Evolutionary conservation across 2,797 vertebrate species (phyloP), one percentile per base, ranked within the genome.

Genomic region (Lagodon rhomboides): DNA sequence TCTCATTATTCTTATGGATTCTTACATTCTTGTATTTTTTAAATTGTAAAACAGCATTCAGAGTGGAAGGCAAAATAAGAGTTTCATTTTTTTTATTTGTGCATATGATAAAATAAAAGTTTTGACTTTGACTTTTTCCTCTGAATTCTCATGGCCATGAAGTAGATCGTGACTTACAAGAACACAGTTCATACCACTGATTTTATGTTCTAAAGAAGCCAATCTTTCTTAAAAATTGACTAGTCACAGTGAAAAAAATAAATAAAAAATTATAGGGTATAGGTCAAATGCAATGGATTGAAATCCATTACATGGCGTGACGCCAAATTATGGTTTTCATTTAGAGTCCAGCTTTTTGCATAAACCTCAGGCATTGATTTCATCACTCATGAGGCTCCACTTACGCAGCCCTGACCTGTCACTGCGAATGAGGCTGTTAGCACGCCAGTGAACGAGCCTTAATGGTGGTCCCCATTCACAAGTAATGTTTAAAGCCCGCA

Each of bases 381-480:
- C 83, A 87, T 90, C 82, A 65, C 68, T 87, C 61, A 78, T 87
- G 74, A 65, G 74, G 41, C 79, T 79, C 80, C 80, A 85, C 71
- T 86, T 80, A 62, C 34, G 41, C 73, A 73, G 54, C 27, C 25
- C 44, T 85, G 91, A 89, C 84, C 87, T 85, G 88, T 86, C 89
- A 86, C 0, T n/a, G 74, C 73, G 30, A 80, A 63, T 12, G 9
- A 41, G 58, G 82, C 91, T 85, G 83, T 88, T 90, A 89, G 82
- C 81, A 46, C 71, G 56, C 83, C 80, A 20, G 44, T 79, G 80
- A 85, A 87, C 73, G 51, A 80, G 72, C 75, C 62, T 61, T 85
- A 85, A 91, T 85, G 74, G 79, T 30, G 16, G 56, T 60, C 49
- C 44, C 74, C 68, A 82, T 75, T 83, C 82, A 83, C 69, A 75